Evolutionary conservation across 2,888 invertebrate species (phyloP), one percentile per base, ranked within the genome.

Genomic region (Liopterus haemorrhoidalis): DNA sequence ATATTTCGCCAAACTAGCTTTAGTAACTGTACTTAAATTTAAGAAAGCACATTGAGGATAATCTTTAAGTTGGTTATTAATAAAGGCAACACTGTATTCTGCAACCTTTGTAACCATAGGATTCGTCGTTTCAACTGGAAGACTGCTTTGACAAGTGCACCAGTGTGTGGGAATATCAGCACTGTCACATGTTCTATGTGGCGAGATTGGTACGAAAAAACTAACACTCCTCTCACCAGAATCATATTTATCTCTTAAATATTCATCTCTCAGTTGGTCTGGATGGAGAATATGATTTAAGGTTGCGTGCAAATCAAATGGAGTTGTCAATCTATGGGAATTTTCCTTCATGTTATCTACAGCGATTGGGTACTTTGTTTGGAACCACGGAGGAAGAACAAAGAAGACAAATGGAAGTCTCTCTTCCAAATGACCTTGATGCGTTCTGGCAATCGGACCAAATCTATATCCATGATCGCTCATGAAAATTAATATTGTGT

Each of bases 401-500:
- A 85, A 65, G 53, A 81, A 79, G 22, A 86, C 70, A 49, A 88
- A 76, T 0, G 91, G 90, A 42, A 89, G 72, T 85, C 85, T 64
- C 88, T 85, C n/a, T n/a, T n/a, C n/a, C n/a, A n/a, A n/a, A n/a
- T n/a, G n/a, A n/a, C n/a, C n/a, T n/a, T n/a, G n/a, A 63, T 82
- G 85, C 0, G 88, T 88, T 52, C 73, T 71, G 3, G 87, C 74
- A 55, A 87, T 85, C 2, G 73, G 72, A 2, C 88, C 90, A 79
- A 84, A 88, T 42, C 90, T 70, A 48, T 87, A 76, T 0, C 91
- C 91, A 58, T 91, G 90, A 61, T 91, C 91, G 62, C 88, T 88
- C 69, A 88, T 70, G 22, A 70, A 53, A 39, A 87, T 69, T 5
- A 81, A 55, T 27, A 79, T 70, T 0, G 84, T 83, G n/a, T 75